A percentile compares a stretch with the other conserved stretches of the same genome.
Conservation (phyloP, 1,140 invertebrate genomes). For the roundworm (Caenorhabditis elegans) region DNA sequence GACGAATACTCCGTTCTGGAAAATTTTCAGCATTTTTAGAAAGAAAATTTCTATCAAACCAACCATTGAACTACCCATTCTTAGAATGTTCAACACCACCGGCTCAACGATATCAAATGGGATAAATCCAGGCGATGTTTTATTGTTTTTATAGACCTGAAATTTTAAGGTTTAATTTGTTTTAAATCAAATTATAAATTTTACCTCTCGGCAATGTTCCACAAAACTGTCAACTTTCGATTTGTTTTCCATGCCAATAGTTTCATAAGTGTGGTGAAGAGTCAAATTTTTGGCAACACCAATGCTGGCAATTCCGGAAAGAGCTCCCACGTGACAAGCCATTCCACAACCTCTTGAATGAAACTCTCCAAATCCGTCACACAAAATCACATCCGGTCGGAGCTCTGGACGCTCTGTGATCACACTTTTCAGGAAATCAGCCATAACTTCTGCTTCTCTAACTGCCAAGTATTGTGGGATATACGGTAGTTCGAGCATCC, state of each 20-base stretch:
- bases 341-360: constrained; percentile 47
- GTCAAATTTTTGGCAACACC: constrained; percentile 44
- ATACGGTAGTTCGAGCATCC: not conserved
- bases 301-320: constrained; percentile 31
- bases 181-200: not conserved
- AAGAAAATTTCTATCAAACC: not conserved
- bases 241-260: not conserved
- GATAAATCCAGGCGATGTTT: not conserved
- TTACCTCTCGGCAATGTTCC: not conserved
- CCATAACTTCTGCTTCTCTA: constrained; percentile 29
- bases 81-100: constrained; percentile 16
- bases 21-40: constrained; percentile 2
- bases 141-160: not conserved
- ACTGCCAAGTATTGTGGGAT: not conserved
- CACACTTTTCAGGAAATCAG: constrained; percentile 8
- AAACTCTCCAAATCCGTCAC: constrained; percentile 48
- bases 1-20: constrained; percentile 44
- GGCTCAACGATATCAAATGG: constrained; percentile 32
- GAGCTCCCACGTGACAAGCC: constrained; percentile 46
- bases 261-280: not conserved
- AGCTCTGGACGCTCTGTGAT: not conserved
- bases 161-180: not conserved
- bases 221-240: constrained; percentile 32
- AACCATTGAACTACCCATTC: constrained; percentile 11
- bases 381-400: constrained; percentile 41